These are phyloP conservation scores for Malaclemys terrapin DNA, from an alignment of 2,113 vertebrate species.

Conservation along the genomic window DNA sequence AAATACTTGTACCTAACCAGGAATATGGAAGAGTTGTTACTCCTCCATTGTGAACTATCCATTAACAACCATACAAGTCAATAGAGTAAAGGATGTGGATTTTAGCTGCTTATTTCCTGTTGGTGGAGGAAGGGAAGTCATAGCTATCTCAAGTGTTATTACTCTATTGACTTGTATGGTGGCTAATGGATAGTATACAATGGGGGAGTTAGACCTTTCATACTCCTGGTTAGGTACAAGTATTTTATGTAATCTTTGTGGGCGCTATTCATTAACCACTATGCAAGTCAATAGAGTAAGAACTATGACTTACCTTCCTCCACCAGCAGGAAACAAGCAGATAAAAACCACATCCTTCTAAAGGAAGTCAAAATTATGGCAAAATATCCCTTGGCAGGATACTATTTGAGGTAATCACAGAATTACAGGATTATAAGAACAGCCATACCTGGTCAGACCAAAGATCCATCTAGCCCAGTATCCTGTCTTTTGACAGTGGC, in stretches of 20 bases:
- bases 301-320: conserved; percentile 24
- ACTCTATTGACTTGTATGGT: not conserved
- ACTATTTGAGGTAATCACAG: not conserved
- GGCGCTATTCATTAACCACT: not conserved
- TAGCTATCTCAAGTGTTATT: conserved; percentile 7
- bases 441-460: too few relatives aligned
- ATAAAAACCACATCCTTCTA: not conserved
- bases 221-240: not conserved
- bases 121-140: conserved; percentile 8
- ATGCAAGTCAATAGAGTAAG: not conserved
- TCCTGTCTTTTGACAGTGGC: too few relatives aligned
- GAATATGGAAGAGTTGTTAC: not conserved
- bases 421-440: not conserved
- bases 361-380: not conserved
- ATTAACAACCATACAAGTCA: not conserved
- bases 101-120: not conserved
- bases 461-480: too few relatives aligned
- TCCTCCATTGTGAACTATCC: not conserved
- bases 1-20: not conserved
- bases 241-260: not conserved
- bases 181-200: not conserved
- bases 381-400: not conserved
- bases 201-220: not conserved
- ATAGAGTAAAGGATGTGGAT: not conserved
- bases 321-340: not conserved